Conservation (phyloP, 23 tunicate species). For the Styela plicata region DNA sequence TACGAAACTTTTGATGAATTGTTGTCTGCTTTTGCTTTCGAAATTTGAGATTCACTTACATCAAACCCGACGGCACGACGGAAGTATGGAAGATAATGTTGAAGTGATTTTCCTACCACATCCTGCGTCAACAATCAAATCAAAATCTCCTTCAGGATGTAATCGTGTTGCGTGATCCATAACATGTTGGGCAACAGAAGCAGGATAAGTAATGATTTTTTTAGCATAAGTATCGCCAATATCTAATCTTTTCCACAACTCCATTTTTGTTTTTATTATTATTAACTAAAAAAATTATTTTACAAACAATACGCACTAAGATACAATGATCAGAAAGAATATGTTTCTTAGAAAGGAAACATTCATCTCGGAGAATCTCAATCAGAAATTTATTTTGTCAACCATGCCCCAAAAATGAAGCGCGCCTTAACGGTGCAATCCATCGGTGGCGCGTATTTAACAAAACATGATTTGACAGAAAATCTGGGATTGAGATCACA, state of each 20-base stretch:
- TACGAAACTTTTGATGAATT: slow-evolving; percentile 13
- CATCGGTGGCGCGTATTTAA: too few species aligned
- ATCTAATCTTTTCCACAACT: not conserved
- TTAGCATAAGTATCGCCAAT: not conserved
- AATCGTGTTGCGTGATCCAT: not conserved
- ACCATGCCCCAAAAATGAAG: too few species aligned
- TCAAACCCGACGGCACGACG: slow-evolving; percentile 12
- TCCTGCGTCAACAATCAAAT: slow-evolving; percentile 10
- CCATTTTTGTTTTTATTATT: not conserved
- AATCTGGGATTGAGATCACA: too few species aligned
- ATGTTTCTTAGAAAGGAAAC: too few species aligned
- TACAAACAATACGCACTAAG: too few species aligned
- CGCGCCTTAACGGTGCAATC: too few species aligned
- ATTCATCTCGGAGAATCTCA: too few species aligned
- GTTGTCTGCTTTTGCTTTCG: not conserved
- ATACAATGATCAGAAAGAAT: too few species aligned
- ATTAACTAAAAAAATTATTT: too few species aligned
- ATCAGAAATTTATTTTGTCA: too few species aligned
- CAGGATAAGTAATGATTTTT: not conserved
- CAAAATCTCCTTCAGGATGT: not conserved
- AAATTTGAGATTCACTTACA: slow-evolving; percentile 8
- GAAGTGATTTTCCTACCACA: slow-evolving; percentile 10
- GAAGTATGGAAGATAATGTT: slow-evolving; percentile 2
- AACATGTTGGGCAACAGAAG: not conserved
- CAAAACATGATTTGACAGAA: too few species aligned